These are phyloP conservation scores for Eilema caniola DNA, from an alignment of 2,888 invertebrate species.

Conservation along the genomic window DNA sequence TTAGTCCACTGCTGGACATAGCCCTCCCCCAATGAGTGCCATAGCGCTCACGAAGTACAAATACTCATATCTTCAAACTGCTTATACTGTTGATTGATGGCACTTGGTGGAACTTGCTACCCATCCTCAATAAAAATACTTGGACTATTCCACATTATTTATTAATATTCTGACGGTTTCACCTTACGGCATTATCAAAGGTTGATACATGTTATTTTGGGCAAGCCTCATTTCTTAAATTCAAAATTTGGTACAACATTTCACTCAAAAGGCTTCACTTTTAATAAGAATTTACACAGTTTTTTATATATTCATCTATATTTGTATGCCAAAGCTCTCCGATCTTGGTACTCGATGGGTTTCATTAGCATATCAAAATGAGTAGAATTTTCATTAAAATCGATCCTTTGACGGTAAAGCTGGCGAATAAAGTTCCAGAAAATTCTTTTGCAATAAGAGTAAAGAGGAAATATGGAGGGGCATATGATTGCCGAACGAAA, in stretches of 20 bases:
- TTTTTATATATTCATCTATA: constrained; percentile 15
- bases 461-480: constrained; percentile 11
- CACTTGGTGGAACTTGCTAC: too few species aligned
- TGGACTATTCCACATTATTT: too few species aligned
- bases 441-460: constrained; percentile 32
- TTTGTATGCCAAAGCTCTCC: constrained; percentile 27
- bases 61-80: too few species aligned
- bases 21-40: too few species aligned
- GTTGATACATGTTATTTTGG: too few species aligned
- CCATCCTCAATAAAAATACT: too few species aligned
- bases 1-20: too few species aligned
- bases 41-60: too few species aligned
- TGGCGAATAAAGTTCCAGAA: constrained; percentile 30
- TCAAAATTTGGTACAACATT: not conserved
- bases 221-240: not conserved
- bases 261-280: not conserved
- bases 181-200: too few species aligned
- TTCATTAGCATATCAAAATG: constrained; percentile 53
- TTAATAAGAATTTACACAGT: not conserved
- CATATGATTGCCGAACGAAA: constrained; percentile 12
- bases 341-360: constrained; percentile 40
- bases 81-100: too few species aligned
- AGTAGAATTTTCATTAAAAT: constrained; percentile 52
- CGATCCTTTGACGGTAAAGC: constrained; percentile 46
- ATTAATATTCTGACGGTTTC: too few species aligned